These are phyloP conservation scores for Syritta pipiens DNA, from an alignment of 2,888 invertebrate genomes.

Conservation along the genomic window DNA sequence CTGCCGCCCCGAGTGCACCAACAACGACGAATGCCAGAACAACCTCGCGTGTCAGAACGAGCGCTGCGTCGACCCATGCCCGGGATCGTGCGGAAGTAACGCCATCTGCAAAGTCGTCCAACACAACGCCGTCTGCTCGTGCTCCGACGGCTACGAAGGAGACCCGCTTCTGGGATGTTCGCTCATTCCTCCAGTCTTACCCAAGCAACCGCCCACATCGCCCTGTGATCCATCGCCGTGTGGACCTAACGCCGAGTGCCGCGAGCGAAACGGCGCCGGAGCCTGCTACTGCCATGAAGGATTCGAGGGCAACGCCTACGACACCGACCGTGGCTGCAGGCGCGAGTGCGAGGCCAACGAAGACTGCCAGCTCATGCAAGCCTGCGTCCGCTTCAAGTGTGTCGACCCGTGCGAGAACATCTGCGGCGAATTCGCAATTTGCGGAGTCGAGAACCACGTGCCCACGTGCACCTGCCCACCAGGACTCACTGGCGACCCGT, in stretches of 20 bases:
- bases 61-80: conserved; percentile 91
- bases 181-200: conserved; percentile 80
- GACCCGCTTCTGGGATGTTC: conserved; percentile 85
- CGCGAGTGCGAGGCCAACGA: conserved; percentile 89
- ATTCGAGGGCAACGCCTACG: conserved; percentile 91
- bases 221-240: conserved; percentile 92
- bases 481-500: conserved; percentile 90
- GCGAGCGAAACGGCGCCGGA: conserved; percentile 90
- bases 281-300: conserved; percentile 90
- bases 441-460: conserved; percentile 88
- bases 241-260: conserved; percentile 91
- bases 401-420: conserved; percentile 91
- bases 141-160: conserved; percentile 90
- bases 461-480: conserved; percentile 88
- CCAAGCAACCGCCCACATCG: conserved; percentile 84
- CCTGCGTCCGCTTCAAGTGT: conserved; percentile 91
- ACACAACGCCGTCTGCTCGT: conserved; percentile 89
- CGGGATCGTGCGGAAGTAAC: conserved; percentile 88
- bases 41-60: conserved; percentile 90
- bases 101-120: conserved; percentile 91
- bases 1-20: conserved; percentile 91
- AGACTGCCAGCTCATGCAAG: conserved; percentile 86
- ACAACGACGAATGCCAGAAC: conserved; percentile 89
- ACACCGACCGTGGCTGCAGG: conserved; percentile 83
- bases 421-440: conserved; percentile 89